phyloP scores from a whole-genome alignment of 2,113 vertebrate species.

The Cacatua alba region DNA sequence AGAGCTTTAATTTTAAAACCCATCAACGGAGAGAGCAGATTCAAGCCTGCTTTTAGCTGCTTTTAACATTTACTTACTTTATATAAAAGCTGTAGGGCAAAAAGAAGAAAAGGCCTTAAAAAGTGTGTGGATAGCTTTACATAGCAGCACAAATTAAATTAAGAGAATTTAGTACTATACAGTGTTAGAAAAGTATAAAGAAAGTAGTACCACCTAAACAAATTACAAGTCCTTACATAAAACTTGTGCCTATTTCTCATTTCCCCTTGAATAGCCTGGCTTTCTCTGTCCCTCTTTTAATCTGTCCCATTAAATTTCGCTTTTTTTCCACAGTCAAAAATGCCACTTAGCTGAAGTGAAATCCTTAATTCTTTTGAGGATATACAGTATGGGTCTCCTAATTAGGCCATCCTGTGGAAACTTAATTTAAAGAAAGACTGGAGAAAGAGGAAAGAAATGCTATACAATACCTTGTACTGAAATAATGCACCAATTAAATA shows the following conservation, averaged over 20 bases:
- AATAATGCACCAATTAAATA: constrained; percentile 27
- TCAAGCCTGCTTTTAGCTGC: background rate
- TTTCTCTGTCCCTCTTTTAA: background rate
- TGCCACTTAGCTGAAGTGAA: background rate
- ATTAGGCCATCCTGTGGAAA: constrained; percentile 1
- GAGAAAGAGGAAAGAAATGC: background rate
- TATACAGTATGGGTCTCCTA: background rate
- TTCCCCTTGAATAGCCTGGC: background rate
- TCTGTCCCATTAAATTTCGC: background rate
- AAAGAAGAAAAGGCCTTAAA: constrained; percentile 7
- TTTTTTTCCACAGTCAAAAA: background rate
- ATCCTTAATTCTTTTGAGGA: constrained; percentile 7
- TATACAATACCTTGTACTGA: background rate
- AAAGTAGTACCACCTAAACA: background rate
- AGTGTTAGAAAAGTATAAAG: background rate
- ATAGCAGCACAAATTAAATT: background rate
- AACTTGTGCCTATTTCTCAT: background rate
- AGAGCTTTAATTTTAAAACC: constrained; percentile 30
- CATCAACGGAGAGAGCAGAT: background rate
- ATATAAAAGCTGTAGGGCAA: background rate
- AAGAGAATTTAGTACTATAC: background rate
- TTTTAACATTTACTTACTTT: background rate
- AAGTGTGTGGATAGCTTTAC: background rate
- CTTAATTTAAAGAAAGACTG: background rate
- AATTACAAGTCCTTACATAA: background rate